phyloP scores from a whole-genome alignment of 2,888 invertebrate species.

The Eretmocerus hayati region DNA sequence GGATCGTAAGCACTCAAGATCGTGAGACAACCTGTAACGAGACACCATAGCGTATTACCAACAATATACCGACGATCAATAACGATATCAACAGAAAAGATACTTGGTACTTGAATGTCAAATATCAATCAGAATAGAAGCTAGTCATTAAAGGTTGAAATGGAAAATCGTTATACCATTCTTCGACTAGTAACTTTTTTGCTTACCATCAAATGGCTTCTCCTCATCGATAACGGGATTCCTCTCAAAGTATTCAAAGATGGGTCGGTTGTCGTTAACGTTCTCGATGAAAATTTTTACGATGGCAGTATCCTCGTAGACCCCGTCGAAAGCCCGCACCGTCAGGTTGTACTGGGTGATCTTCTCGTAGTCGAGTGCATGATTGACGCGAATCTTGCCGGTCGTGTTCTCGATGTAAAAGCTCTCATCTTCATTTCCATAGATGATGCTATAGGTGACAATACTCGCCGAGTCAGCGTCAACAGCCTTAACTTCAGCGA shows the following conservation, averaged over 20 bases:
- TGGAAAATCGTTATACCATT: no score
- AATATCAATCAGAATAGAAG: no score
- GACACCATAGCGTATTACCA: no score
- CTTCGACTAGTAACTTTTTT: no score
- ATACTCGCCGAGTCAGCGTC: constrained; percentile 84
- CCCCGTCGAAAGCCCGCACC: constrained; percentile 77
- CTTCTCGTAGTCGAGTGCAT: constrained; percentile 73
- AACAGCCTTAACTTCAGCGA: constrained; percentile 79
- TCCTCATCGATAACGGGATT: constrained; percentile 73
- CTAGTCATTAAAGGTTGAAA: no score
- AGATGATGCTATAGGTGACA: constrained; percentile 79
- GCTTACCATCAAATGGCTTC: constrained; percentile 40
- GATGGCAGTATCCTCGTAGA: constrained; percentile 72
- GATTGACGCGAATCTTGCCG: constrained; percentile 77
- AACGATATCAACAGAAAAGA: background rate
- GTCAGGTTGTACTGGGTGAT: constrained; percentile 79
- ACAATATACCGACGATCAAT: background rate
- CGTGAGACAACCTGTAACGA: constrained; percentile 41
- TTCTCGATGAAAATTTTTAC: constrained; percentile 82
- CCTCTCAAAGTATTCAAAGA: constrained; percentile 65
- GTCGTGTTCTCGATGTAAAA: constrained; percentile 80
- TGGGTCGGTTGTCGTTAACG: constrained; percentile 88
- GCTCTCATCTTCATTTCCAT: constrained; percentile 78
- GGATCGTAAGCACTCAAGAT: constrained; percentile 74
- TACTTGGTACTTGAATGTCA: no score